Base-by-base conservation (phyloP, 2,113 vertebrate genomes). In the Nannobrachium achirus region DNA sequence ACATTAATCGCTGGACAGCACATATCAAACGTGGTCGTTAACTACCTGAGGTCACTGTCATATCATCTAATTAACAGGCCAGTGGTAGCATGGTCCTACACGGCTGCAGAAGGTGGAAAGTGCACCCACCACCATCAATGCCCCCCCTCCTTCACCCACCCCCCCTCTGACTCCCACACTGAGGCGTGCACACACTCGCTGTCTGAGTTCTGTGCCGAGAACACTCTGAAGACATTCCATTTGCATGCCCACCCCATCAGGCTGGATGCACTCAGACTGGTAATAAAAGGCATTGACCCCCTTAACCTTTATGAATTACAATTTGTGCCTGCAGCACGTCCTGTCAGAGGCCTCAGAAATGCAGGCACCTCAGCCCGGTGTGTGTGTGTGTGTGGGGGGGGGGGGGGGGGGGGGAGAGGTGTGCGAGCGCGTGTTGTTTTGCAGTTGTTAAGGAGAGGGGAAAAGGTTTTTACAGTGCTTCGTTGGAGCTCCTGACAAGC, bases 271-370 rank as follows among this genome's bases (percentile, higher is more conserved):
- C 91, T 88, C 92, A 90, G 92, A 92, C 92, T 91, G 86, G 89
- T 93, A 93, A 94, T 93, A 93, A 93, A 92, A 93, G 92, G 92
- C 91, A 93, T 91, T 94, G 93, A 93, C 92, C 93, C 91, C 91
- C 91, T 93, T 94, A 93, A 94, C 93, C 93, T 93, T 93, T 93
- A 88, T 93, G 92, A 93, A 94, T 94, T 93, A 93, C 92, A 94
- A 93, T 94, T 94, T 93, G 92, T 93, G 93, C 90, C 92, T 92
- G 92, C 88, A 91, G 86, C 91, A 91, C 92, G 90, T 93, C 91
- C 92, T 94, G 93, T 93, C 92, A 93, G 86, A 91, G 86, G 88
- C 88, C 89, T 90, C 87, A 90, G 90, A 91, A 87, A 89, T 90
- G 88, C 89, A 89, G 90, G 92, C 92, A 92, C 91, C 89, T 88